Base-by-base conservation (phyloP, 2,797 vertebrate species). In the Odontamblyopus lacepedii region DNA sequence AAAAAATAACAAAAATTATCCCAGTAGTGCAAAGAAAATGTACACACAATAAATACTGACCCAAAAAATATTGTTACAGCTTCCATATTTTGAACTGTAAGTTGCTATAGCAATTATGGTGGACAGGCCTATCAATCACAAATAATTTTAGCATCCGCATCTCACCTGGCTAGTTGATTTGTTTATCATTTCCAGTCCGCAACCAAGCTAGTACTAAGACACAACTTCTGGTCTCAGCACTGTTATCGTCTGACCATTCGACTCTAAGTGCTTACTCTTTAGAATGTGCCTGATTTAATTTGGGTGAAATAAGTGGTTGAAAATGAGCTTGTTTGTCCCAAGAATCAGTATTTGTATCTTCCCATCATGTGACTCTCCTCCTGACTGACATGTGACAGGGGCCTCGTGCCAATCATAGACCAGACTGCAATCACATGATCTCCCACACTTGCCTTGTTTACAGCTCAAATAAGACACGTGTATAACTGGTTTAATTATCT, bases 311-410 rank as follows among this genome's bases (percentile, higher is more conserved):
- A 75, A 73, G 78, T 67, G 29, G 41, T 79, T 13, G 70, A 90
- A 92, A 83, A 87, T 85, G 72, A 72, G 73, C 78, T 81, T 80
- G 88, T 91, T 91, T 90, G 82, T 81, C 77, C 78, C 80, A 87
- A 90, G 83, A 93, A 91, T 85, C 80, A 38, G 79, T 76, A 88
- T 92, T 92, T 91, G 85, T 88, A 88, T 81, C 80, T 63, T 29
- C 69, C 62, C n/a, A 78, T 90, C 92, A 93, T 93, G 91, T 94
- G 93, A 94, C 92, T 77, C 75, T 35, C 87, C 92, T 82, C 85
- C 91, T 93, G 92, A 93, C 91, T 87, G 90, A 92, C 94, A 95
- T 93, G 93, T 94, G 94, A 95, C 93, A 90, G 75, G 63, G 70
- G 79, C 79, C 74, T 73, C 78, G 63, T 93, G 90, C 91, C 93